Evolutionary conservation across 2,797 vertebrate species (phyloP).

Genomic region (Acrocephalus scirpaceus): DNA sequence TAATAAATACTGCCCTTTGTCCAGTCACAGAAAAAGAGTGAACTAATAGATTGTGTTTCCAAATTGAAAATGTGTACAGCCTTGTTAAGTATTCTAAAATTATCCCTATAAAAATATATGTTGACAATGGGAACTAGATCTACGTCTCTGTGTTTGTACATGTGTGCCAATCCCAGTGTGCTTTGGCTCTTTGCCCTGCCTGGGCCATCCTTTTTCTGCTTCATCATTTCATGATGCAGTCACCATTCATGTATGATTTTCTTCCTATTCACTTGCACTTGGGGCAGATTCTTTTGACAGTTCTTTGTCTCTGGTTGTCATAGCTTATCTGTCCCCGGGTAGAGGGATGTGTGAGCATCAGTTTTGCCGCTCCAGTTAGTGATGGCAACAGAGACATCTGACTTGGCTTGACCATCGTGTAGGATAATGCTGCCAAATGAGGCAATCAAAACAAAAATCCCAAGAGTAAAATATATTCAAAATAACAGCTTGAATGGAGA

Average conservation of each 20-base stretch:
- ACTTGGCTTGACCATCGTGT: neutral
- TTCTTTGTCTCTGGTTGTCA: neutral
- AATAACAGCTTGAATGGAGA: neutral
- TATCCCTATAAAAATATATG: neutral
- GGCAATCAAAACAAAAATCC: neutral
- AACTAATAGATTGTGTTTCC: slow-evolving; percentile 9
- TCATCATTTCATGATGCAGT: neutral
- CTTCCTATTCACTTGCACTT: neutral
- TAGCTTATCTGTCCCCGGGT: neutral
- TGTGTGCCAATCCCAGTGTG: neutral
- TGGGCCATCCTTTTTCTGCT: neutral
- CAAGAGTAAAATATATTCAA: neutral
- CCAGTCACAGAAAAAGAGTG: neutral
- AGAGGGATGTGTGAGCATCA: neutral
- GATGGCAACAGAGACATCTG: neutral
- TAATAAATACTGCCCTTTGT: slow-evolving; percentile 40
- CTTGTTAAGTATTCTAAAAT: slow-evolving; percentile 20
- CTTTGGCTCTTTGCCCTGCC: slow-evolving; percentile 5
- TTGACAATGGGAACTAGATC: slow-evolving; percentile 12
- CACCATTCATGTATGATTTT: neutral
- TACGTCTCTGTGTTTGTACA: neutral
- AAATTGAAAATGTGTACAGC: neutral
- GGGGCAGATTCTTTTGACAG: neutral
- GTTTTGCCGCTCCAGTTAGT: neutral
- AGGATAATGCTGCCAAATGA: slow-evolving; percentile 13